Percentiles rank a stretch among this genome's conserved stretches.
Evolutionary conservation across 2,113 vertebrate genomes (phyloP).

Genomic region (Urocitellus parryii): DNA sequence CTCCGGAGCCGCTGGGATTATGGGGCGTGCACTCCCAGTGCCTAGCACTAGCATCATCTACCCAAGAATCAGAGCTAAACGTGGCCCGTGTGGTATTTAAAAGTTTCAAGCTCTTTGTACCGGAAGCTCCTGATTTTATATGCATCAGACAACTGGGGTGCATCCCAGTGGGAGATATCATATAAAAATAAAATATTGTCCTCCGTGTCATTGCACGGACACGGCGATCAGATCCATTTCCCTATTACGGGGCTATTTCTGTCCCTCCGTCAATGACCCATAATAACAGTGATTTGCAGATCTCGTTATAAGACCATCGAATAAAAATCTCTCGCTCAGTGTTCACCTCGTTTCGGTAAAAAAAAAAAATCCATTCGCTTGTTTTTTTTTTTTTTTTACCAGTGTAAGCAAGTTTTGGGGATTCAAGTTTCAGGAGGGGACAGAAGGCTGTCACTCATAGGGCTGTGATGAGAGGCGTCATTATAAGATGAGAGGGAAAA

Average conservation of each 20-base stretch:
- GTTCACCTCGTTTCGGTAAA: not conserved
- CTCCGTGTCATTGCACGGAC: not conserved
- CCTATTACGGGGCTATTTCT: not conserved
- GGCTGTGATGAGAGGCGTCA: fast-evolving
- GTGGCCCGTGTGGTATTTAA: fast-evolving
- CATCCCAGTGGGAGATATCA: not conserved
- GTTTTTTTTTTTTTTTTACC: not conserved
- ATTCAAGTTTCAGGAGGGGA: not conserved
- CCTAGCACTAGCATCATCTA: not conserved
- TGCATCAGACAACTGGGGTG: not conserved
- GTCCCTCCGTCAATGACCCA: not conserved
- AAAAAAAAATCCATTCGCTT: slow-evolving; percentile 3
- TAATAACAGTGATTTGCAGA: slow-evolving; percentile 59
- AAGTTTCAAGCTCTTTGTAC: not conserved
- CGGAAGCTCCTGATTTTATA: not conserved
- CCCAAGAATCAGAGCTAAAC: not conserved
- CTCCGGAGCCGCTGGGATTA: too few relatives aligned
- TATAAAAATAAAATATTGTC: not conserved
- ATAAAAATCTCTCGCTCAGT: slow-evolving; percentile 45
- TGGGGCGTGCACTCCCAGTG: too few relatives aligned
- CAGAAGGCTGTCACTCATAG: fast-evolving
- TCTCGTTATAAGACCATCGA: slow-evolving; percentile 22
- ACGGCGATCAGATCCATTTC: not conserved
- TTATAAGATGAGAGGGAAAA: fast-evolving
- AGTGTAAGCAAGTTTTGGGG: not conserved